phyloP scores from a whole-genome alignment of 2,888 invertebrate species.

The Troides aeacus region DNA sequence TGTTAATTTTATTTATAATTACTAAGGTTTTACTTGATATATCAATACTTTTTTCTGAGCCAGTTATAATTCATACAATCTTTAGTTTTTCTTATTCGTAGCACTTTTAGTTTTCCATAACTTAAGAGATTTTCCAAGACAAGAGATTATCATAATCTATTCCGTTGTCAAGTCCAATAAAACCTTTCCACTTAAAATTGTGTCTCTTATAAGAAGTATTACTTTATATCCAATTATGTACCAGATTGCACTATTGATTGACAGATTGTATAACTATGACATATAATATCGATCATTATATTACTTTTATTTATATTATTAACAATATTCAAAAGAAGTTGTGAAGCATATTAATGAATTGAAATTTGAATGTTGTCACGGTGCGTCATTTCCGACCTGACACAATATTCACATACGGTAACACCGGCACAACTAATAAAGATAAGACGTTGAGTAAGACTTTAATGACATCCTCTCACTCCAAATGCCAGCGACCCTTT shows the following conservation, averaged over 20 bases:
- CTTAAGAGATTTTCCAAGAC: not conserved
- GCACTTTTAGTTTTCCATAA: not conserved
- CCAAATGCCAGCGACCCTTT: conserved; percentile 7
- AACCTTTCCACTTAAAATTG: no score
- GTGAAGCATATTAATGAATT: not conserved
- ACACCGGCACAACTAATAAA: conserved; percentile 16
- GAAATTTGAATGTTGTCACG: conserved; percentile 1
- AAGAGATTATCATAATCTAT: not conserved
- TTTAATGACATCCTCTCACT: conserved; percentile 22
- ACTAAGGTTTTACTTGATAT: no score
- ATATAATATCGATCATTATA: not conserved
- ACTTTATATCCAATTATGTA: not conserved
- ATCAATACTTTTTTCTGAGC: no score
- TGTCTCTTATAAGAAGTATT: not conserved
- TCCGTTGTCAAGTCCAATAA: not conserved
- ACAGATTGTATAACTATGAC: not conserved
- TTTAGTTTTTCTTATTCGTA: not conserved
- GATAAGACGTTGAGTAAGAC: conserved; percentile 21
- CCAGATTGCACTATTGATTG: not conserved
- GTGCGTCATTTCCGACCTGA: conserved; percentile 10
- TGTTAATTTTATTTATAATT: no score
- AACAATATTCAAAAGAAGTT: not conserved
- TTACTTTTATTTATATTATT: not conserved
- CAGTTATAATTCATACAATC: no score
- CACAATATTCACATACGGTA: conserved; percentile 15